phyloP scores from a whole-genome alignment of 2,797 vertebrate genomes.

The Pseudochaenichthys georgianus region DNA sequence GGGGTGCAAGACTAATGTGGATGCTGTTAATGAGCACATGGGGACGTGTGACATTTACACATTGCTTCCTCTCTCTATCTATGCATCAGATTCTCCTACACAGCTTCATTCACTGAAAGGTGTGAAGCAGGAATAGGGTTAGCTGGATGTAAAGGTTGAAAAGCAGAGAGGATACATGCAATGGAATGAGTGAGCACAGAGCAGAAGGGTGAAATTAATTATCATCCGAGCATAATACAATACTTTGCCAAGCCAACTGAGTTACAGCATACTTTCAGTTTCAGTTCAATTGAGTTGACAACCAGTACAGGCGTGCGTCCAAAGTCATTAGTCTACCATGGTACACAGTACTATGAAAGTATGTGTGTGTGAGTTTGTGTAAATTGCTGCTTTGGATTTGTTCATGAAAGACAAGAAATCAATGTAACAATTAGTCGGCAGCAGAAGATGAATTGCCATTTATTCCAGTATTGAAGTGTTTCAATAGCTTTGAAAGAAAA shows the following conservation, averaged over 20 bases:
- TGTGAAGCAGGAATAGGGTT: constrained; percentile 7
- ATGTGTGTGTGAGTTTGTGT: not conserved
- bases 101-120: constrained; percentile 23
- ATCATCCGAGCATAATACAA: constrained; percentile 46
- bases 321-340: constrained; percentile 23
- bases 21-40: constrained; percentile 55
- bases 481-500: not conserved
- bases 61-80: constrained; percentile 21
- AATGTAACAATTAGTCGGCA: not conserved
- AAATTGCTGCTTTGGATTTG: not conserved
- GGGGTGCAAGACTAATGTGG: constrained; percentile 48
- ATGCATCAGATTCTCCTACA: constrained; percentile 18
- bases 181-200: constrained; percentile 21
- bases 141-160: constrained; percentile 17
- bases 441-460: not conserved
- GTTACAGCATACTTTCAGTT: constrained; percentile 19
- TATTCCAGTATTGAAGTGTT: not conserved
- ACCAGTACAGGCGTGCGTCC: constrained; percentile 2
- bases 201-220: constrained; percentile 68
- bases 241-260: constrained; percentile 58
- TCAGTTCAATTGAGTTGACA: constrained; percentile 43
- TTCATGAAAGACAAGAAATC: not conserved
- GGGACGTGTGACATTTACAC: constrained; percentile 57
- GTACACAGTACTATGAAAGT: not conserved
- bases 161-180: constrained; percentile 9